phyloP scores from a whole-genome alignment of 2,113 vertebrate genomes.

The Martes martes region DNA sequence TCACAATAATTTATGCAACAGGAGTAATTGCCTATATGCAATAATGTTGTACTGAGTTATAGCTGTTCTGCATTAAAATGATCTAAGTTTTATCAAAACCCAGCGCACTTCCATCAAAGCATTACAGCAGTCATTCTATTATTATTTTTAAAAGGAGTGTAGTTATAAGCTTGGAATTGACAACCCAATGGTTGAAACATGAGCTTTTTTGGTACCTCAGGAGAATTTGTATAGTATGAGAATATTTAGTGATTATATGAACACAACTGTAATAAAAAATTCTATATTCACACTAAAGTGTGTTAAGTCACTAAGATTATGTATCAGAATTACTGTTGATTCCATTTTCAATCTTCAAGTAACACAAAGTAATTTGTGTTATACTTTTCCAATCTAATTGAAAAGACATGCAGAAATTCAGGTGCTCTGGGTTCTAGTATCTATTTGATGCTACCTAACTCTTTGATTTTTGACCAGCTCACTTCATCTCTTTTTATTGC shows the following conservation, averaged over 20 bases:
- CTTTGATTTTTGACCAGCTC: neutral
- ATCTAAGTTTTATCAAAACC: neutral
- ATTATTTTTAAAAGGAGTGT: neutral
- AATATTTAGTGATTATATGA: neutral
- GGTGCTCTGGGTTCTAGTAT: neutral
- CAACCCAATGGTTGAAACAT: neutral
- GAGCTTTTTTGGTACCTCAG: neutral
- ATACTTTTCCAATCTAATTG: neutral
- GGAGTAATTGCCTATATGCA: neutral
- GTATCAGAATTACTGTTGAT: neutral
- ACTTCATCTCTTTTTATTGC: neutral
- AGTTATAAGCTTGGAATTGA: neutral
- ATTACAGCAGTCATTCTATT: neutral
- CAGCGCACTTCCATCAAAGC: neutral
- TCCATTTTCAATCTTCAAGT: neutral
- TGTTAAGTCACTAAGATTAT: neutral
- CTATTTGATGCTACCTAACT: neutral
- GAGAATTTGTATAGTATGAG: neutral
- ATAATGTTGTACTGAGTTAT: neutral
- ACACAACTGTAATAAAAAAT: neutral
- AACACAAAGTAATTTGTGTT: neutral
- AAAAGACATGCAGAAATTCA: neutral
- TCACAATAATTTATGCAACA: neutral
- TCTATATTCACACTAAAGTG: neutral
- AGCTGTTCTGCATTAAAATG: neutral